phyloP scores from a whole-genome alignment of 2,888 invertebrate genomes.

The Dryococelus australis region DNA sequence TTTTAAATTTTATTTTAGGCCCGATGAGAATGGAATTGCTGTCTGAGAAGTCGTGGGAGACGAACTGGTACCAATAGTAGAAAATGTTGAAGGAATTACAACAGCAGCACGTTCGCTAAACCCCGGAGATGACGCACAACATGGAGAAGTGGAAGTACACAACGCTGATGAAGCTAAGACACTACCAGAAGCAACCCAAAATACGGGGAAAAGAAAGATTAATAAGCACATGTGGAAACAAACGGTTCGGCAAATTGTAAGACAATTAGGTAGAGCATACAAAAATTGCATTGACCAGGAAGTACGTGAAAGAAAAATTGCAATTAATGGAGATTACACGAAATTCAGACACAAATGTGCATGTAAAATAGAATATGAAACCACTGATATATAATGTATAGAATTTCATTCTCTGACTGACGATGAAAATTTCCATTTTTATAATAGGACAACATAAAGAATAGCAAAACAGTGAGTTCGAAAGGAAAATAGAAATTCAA shows the following conservation, averaged over 20 bases:
- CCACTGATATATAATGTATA: background rate
- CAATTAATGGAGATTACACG: background rate
- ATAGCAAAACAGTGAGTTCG: background rate
- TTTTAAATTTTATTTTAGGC: background rate
- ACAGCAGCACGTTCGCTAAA: background rate
- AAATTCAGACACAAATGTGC: background rate
- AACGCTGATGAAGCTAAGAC: background rate
- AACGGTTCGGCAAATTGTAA: background rate
- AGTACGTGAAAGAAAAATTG: background rate
- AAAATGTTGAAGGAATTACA: background rate
- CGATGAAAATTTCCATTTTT: background rate
- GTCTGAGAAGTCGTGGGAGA: background rate
- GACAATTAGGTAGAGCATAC: background rate
- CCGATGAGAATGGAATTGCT: background rate
- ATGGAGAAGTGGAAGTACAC: background rate
- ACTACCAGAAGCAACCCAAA: background rate
- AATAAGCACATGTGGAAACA: background rate
- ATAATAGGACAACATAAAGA: background rate
- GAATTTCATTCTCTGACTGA: background rate
- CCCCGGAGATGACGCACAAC: background rate
- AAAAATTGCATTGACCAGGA: background rate
- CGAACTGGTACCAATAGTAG: background rate
- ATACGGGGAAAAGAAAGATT: background rate
- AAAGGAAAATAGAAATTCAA: background rate
- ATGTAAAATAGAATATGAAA: background rate